These are phyloP conservation scores for Tetranychus piercei DNA, from an alignment of 2,888 invertebrate genomes.

Conservation along the genomic window DNA sequence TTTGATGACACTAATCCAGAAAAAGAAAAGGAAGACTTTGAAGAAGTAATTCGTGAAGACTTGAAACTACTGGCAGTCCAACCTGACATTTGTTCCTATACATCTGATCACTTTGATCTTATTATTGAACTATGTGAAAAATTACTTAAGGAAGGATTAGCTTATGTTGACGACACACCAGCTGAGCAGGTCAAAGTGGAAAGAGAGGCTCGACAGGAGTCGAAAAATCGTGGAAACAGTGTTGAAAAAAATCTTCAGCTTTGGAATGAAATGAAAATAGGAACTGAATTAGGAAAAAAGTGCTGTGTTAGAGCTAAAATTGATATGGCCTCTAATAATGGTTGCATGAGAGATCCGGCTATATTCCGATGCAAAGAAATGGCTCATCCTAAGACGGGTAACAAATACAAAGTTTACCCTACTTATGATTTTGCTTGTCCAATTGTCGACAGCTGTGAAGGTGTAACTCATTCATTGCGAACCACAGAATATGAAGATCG, in stretches of 20 bases:
- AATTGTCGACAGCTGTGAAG: constrained; percentile 90
- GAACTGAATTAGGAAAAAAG: constrained; percentile 54
- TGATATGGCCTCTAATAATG: constrained; percentile 86
- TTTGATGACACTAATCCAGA: constrained; percentile 99
- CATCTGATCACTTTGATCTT: constrained; percentile 87
- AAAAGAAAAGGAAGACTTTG: constrained; percentile 90
- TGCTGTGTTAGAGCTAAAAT: constrained; percentile 94
- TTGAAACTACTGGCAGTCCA: constrained; percentile 72
- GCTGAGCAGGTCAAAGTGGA: constrained; percentile 85
- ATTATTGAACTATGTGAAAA: constrained; percentile 72
- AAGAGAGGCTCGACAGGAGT: constrained; percentile 68
- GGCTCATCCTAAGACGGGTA: constrained; percentile 76
- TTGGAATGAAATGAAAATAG: constrained; percentile 89
- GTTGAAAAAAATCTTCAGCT: constrained; percentile 62
- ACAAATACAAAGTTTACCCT: constrained; percentile 95
- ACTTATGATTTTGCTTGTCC: constrained; percentile 99
- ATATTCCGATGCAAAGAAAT: constrained; percentile 95
- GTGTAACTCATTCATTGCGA: constrained; percentile 86
- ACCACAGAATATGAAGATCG: constrained; percentile 98
- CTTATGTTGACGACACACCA: constrained; percentile 90
- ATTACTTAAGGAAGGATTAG: constrained; percentile 66
- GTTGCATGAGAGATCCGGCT: constrained; percentile 92
- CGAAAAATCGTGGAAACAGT: constrained; percentile 59
- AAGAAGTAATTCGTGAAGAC: constrained; percentile 81
- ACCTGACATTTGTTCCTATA: constrained; percentile 78